A percentile compares a stretch with the other conserved stretches of the same genome.
Evolutionary conservation across 1,140 invertebrate species (phyloP).

Genomic region (Centruroides vittatus): DNA sequence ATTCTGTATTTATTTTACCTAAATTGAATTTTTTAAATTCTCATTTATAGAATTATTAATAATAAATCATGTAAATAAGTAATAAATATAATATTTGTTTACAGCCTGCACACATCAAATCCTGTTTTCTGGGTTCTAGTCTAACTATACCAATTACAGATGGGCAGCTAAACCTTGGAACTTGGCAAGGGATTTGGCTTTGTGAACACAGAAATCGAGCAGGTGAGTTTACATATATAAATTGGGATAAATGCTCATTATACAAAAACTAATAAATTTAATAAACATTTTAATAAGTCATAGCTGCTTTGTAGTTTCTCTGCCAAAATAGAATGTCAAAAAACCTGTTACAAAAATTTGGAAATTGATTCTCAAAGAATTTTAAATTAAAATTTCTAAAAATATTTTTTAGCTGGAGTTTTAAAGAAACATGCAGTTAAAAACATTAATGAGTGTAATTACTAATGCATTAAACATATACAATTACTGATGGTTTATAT

Average conservation of each 20-base stretch:
- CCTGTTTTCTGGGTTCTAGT: slow-evolving; percentile 87
- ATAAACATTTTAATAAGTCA: background rate
- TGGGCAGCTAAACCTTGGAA: slow-evolving; percentile 83
- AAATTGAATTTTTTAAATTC: too few relatives aligned
- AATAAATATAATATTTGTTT: slow-evolving; percentile 12
- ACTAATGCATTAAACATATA: too few relatives aligned
- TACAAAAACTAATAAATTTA: background rate
- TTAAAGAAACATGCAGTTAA: too few relatives aligned
- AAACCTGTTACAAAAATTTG: background rate
- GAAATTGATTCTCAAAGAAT: background rate
- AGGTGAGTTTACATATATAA: slow-evolving; percentile 20
- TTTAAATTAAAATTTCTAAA: too few relatives aligned
- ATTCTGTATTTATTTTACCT: too few relatives aligned
- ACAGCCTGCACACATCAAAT: slow-evolving; percentile 93
- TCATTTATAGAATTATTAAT: too few relatives aligned
- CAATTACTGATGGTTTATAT: too few relatives aligned
- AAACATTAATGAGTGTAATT: too few relatives aligned
- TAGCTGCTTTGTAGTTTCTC: background rate
- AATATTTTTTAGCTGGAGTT: too few relatives aligned
- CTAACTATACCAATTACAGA: slow-evolving; percentile 90
- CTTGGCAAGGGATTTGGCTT: slow-evolving; percentile 95
- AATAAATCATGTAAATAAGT: background rate
- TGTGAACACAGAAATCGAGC: slow-evolving; percentile 91
- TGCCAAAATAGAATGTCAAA: background rate
- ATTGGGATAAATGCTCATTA: background rate